These are phyloP conservation scores for Andrena haemorrhoa DNA, from an alignment of 2,888 invertebrate genomes.

Conservation along the genomic window DNA sequence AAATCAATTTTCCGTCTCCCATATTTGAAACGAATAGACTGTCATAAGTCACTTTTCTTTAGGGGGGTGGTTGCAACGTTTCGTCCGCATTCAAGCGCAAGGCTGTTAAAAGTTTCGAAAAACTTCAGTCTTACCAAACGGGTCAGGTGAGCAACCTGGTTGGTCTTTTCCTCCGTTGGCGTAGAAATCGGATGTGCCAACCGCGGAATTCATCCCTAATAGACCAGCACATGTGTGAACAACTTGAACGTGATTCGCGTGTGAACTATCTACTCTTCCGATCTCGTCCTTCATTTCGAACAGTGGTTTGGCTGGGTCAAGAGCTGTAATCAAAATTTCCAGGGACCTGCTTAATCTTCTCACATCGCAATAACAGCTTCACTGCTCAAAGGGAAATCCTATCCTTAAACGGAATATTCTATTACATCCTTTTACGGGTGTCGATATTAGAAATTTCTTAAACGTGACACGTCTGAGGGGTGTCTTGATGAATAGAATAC, in stretches of 20 bases:
- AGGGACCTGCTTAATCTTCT: not conserved
- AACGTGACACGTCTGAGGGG: no score
- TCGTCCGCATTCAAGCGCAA: no score
- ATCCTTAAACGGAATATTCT: no score
- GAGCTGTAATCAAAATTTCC: slow-evolving; percentile 60
- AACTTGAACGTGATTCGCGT: slow-evolving; percentile 83
- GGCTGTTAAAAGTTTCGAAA: not conserved
- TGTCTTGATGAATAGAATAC: no score
- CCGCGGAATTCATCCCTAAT: slow-evolving; percentile 78
- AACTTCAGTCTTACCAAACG: slow-evolving; percentile 40
- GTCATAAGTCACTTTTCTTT: no score
- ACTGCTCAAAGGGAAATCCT: not conserved
- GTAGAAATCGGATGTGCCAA: slow-evolving; percentile 84
- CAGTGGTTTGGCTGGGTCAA: slow-evolving; percentile 83
- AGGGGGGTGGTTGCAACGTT: no score
- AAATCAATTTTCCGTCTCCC: no score
- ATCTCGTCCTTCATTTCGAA: slow-evolving; percentile 49
- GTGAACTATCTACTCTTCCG: slow-evolving; percentile 80
- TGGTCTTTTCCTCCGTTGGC: slow-evolving; percentile 83
- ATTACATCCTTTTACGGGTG: not conserved
- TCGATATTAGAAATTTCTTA: no score
- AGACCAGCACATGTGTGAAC: slow-evolving; percentile 83
- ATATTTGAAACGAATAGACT: no score
- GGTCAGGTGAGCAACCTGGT: slow-evolving; percentile 80
- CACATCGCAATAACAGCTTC: not conserved